Conservation (phyloP, 2,797 vertebrate species). For the Sebastes iracundus region DNA sequence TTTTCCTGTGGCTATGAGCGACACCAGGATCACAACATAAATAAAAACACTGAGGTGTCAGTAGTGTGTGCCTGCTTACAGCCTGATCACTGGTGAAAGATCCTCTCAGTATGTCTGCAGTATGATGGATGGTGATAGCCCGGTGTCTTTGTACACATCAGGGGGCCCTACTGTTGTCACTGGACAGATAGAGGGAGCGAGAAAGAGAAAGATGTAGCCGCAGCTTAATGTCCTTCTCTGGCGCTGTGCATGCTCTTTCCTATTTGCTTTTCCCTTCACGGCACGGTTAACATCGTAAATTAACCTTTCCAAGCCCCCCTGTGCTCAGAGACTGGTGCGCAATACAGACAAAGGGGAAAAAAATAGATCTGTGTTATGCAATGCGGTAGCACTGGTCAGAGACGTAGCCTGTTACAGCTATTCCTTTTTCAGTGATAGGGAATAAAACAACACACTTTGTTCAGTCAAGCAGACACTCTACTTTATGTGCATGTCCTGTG, state of each 20-base stretch:
- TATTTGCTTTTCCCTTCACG: constrained; percentile 91
- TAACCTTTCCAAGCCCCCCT: constrained; percentile 88
- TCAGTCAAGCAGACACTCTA: constrained; percentile 85
- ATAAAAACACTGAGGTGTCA: constrained; percentile 60
- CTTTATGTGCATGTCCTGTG: constrained; percentile 92
- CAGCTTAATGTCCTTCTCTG: constrained; percentile 91
- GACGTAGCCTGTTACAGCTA: constrained; percentile 51
- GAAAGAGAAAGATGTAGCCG: constrained; percentile 84
- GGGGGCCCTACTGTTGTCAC: constrained; percentile 85
- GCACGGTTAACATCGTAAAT: constrained; percentile 90
- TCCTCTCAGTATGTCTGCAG: constrained; percentile 88
- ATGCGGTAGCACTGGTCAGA: constrained; percentile 69
- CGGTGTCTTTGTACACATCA: constrained; percentile 84
- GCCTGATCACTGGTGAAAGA: constrained; percentile 86
- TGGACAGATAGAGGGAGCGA: constrained; percentile 74
- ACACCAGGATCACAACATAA: constrained; percentile 11
- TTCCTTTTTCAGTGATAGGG: constrained; percentile 45
- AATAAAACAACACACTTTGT: constrained; percentile 66
- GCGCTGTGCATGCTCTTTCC: constrained; percentile 90
- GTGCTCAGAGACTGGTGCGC: constrained; percentile 87
- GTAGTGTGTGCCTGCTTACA: constrained; percentile 82
- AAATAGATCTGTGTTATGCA: constrained; percentile 77
- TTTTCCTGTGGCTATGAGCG: constrained; percentile 39
- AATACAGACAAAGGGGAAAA: constrained; percentile 73
- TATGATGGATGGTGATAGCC: constrained; percentile 90